phyloP scores from a whole-genome alignment of 1,140 invertebrate genomes.

The Tetragnatha versicolor region DNA sequence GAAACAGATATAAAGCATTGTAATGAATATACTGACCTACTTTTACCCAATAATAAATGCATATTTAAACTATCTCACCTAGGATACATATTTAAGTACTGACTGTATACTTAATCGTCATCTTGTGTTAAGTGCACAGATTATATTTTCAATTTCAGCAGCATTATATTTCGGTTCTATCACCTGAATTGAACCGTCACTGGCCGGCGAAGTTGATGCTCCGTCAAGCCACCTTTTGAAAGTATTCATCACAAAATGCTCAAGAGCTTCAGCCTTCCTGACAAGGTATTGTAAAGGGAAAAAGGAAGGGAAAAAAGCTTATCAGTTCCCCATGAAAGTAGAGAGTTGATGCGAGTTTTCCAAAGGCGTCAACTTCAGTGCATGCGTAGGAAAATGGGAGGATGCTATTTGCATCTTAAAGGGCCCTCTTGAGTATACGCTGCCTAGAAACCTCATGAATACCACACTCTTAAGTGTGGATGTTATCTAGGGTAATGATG shows the following conservation, averaged over 20 bases:
- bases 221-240: conserved; percentile 13
- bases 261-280: conserved; percentile 18
- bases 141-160: too few relatives aligned
- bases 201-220: conserved; percentile 20
- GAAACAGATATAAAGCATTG: too few relatives aligned
- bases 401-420: conserved; percentile 22
- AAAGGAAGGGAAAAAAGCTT: background rate
- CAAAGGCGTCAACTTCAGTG: conserved; percentile 27
- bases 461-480: conserved; percentile 18
- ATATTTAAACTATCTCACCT: too few relatives aligned
- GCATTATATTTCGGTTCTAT: conserved; percentile 7
- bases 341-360: conserved; percentile 19
- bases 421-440: conserved; percentile 14
- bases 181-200: conserved; percentile 15
- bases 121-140: too few relatives aligned
- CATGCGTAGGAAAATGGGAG: background rate
- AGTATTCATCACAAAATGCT: conserved; percentile 22
- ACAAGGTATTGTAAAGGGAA: conserved; percentile 28
- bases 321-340: conserved; percentile 9
- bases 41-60: too few relatives aligned
- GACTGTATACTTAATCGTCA: too few relatives aligned
- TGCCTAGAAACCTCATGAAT: conserved; percentile 16
- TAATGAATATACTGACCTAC: too few relatives aligned
- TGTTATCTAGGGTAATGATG: conserved; percentile 26
- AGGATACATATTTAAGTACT: too few relatives aligned